A percentile compares a stretch with the other conserved stretches of the same genome.
Conservation (phyloP, 2,888 invertebrate genomes). For the Vanessa cardui region DNA sequence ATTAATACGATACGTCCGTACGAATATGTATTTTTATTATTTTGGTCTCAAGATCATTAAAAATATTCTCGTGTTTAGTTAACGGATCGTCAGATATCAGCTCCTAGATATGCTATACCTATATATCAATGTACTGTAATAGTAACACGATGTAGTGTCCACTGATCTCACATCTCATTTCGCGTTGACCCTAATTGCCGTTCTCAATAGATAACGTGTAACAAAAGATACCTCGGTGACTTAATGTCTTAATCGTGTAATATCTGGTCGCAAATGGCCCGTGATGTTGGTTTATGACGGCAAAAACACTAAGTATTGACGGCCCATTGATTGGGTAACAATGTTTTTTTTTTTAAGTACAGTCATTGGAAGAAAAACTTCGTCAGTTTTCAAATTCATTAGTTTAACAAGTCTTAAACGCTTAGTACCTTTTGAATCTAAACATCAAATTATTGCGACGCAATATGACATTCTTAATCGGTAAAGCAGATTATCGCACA, state of each 20-base stretch:
- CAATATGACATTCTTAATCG: no score
- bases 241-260: conserved; percentile 34
- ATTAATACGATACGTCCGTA: no score
- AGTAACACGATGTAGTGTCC: conserved; percentile 16
- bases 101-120: background rate
- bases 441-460: no score
- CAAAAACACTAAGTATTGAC: conserved; percentile 13
- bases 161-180: conserved; percentile 40
- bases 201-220: conserved; percentile 31
- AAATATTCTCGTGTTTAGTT: no score
- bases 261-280: conserved; percentile 23
- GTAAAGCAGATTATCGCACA: no score
- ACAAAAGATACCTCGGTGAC: conserved; percentile 29
- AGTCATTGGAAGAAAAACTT: no score
- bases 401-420: no score
- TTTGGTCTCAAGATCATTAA: no score
- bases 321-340: conserved; percentile 12
- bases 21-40: no score
- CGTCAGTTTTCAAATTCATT: no score
- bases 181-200: conserved; percentile 48
- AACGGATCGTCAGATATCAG: no score
- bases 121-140: background rate
- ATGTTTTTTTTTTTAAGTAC: conserved; percentile 14
- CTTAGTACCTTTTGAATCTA: no score
- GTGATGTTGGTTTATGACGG: conserved; percentile 16